These are phyloP conservation scores for Phoronis australis DNA, from an alignment of 2,888 invertebrate genomes.

Conservation along the genomic window DNA sequence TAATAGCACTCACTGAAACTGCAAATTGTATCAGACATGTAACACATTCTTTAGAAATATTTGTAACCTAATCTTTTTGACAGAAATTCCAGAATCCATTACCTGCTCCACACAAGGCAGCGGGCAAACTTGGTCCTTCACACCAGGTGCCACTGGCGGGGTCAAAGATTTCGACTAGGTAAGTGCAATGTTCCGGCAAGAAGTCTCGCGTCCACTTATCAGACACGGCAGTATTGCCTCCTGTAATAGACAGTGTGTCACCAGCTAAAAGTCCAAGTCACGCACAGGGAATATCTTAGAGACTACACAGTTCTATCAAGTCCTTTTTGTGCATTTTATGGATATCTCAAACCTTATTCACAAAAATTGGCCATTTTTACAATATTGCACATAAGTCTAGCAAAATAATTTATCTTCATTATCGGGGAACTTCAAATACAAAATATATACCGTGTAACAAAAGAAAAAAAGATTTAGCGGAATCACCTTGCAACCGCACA, in stretches of 20 bases:
- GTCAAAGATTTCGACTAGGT: slow-evolving; percentile 45
- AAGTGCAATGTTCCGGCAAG: slow-evolving; percentile 44
- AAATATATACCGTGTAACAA: no score
- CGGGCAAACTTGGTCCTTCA: slow-evolving; percentile 44
- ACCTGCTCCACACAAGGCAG: slow-evolving; percentile 49
- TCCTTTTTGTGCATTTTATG: no score
- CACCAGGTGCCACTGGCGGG: slow-evolving; percentile 35
- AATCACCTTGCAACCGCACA: no score
- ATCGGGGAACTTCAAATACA: no score
- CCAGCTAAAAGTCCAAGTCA: no score
- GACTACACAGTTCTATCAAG: no score
- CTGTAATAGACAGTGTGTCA: slow-evolving; percentile 17
- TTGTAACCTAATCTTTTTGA: neutral
- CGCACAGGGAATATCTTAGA: no score
- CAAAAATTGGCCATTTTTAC: no score
- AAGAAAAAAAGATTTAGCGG: no score
- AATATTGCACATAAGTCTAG: no score
- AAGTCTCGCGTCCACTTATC: slow-evolving; percentile 47
- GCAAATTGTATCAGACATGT: neutral
- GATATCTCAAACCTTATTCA: no score
- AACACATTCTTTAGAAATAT: neutral
- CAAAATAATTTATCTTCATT: no score
- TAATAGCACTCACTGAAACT: neutral
- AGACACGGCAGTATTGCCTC: slow-evolving; percentile 45
- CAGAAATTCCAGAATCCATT: slow-evolving; percentile 1